Base-by-base conservation (phyloP, 2,797 vertebrate genomes). In the Yasuhikotakia modesta region DNA sequence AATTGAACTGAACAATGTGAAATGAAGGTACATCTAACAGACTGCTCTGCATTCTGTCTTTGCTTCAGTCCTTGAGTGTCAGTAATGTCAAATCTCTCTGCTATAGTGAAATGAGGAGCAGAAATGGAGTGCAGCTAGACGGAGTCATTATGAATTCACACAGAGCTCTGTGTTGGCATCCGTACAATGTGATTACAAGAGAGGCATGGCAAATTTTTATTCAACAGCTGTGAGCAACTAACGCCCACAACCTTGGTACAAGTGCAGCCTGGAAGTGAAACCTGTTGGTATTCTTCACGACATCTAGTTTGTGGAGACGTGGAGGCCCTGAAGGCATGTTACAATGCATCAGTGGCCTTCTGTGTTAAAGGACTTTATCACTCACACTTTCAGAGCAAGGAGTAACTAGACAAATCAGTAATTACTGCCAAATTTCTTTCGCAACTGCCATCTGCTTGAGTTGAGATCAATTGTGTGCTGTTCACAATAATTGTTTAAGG, bases 131-230 rank as follows among this genome's bases (percentile, higher is more conserved):
- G 53, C 68, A 68, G 63, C 72, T 76, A 16, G 45, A 39, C 81
- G 46, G 73, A 83, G 81, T 90, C 84, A 82, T 88, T 86, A 88
- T 85, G 85, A 85, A 88, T 78, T 87, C 82, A 86, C 79, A 83
- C 73, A 72, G 81, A 81, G 87, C 82, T 46, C 67, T 21, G 19
- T 70, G 58, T 63, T 74, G 84, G 80, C 73, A 52, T 67, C 53
- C 63, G 75, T 80, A 79, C 81, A 57, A 72, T 78, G 74, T 70
- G 53, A 70, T 70, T 79, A 80, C 76, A 73, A 81, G 48, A 32
- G 67, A 78, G 73, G 32, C 39, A 80, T 60, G 35, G 72, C 60
- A 50, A 39, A 70, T 57, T 75, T 67, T 57, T 69, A 71, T 39
- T 75, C 76, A 74, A 57, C 78, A 69, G 81, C 69, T 83, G 69